These are phyloP conservation scores for Tethea ocularis DNA, from an alignment of 2,888 invertebrate species.

Conservation along the genomic window DNA sequence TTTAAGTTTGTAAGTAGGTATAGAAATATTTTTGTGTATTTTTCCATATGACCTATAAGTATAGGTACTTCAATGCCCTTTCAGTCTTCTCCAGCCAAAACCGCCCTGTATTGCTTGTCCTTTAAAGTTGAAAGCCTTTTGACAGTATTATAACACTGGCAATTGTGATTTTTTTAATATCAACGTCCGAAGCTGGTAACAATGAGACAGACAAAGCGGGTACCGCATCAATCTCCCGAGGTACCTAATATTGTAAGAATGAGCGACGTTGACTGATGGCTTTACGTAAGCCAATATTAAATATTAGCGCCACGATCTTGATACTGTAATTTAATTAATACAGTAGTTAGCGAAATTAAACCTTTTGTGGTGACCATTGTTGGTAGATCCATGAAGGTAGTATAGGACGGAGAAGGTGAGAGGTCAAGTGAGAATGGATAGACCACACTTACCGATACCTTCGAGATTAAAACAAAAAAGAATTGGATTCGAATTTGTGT, in stretches of 20 bases:
- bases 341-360: conserved; percentile 6
- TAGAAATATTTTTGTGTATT: too few relatives aligned
- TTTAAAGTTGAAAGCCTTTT: conserved; percentile 21
- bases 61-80: too few relatives aligned
- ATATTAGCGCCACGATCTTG: conserved; percentile 36
- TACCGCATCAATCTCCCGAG: conserved; percentile 47
- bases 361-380: too few relatives aligned
- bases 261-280: conserved; percentile 49
- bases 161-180: conserved; percentile 42
- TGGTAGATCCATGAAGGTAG: too few relatives aligned
- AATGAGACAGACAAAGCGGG: conserved; percentile 47
- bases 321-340: conserved; percentile 21
- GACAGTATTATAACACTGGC: conserved; percentile 23
- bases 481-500: too few relatives aligned
- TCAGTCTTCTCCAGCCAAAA: too few relatives aligned
- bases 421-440: too few relatives aligned
- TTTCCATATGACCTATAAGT: too few relatives aligned
- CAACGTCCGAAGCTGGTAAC: conserved; percentile 37
- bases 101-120: conserved; percentile 7
- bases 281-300: conserved; percentile 35
- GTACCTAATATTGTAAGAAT: conserved; percentile 42
- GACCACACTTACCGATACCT: too few relatives aligned
- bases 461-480: too few relatives aligned
- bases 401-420: too few relatives aligned
- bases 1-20: too few relatives aligned